Evolutionary conservation across 1,140 invertebrate species (phyloP), one percentile per base, ranked within the genome.

Genomic region (Fopius arisanus): DNA sequence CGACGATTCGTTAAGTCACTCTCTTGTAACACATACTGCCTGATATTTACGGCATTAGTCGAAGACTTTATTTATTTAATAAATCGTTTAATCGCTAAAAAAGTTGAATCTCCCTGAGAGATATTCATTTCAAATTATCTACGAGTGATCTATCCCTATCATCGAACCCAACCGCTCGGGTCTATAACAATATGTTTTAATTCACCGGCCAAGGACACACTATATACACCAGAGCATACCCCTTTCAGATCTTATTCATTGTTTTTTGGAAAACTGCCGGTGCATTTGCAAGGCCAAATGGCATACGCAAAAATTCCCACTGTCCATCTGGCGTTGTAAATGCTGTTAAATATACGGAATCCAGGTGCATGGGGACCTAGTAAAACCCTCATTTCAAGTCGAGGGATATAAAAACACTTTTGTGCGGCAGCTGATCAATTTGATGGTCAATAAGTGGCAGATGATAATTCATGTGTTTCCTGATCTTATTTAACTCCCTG

Each of bases 301-400:
- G 37, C 86, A 87, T 63, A 76, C 73, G 67, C 3, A 72, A n/a
- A 67, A 72, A 79, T 59, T 79, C 79, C 54, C 76, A 77, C 33
- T 79, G 80, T 0, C 75, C 67, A 21, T 66, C 14, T 14, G 79
- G 79, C 21, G 74, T 78, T 21, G 75, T 63, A 72, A 78, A 80
- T 10, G 76, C 63, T 3, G 77, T 80, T 26, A 73, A 68, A 5
- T 28, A 3, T 6, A 51, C 9, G 21, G 41, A 73, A 9, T 72
- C 43, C 33, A 75, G 68, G 21, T 75, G 67, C 16, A 81, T 40
- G 23, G 2, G 10, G 6, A 80, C 69, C 63, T 79, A 74, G 23
- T 63, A 77, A 70, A 78, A 82, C 9, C 78, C 77, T 41, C 72
- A 59, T 40, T 76, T 78, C 59, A 79, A 75, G 48, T 83, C 80